Evolutionary conservation across 2,113 vertebrate species (phyloP).

Genomic region (Pelobates fuscus): DNA sequence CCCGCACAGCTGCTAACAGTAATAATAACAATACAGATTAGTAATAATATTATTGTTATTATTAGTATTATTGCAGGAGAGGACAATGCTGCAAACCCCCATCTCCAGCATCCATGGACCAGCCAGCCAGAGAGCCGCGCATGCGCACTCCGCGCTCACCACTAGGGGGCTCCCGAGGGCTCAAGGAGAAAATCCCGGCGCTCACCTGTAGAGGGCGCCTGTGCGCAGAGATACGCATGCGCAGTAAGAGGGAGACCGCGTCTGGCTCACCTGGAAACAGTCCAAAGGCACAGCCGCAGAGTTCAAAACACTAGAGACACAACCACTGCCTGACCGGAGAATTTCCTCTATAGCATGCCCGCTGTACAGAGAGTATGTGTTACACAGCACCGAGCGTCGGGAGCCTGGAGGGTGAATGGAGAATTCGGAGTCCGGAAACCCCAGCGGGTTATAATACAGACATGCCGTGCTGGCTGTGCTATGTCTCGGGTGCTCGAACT

Average conservation of each 20-base stretch:
- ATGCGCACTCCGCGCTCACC: neutral
- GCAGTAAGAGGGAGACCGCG: neutral
- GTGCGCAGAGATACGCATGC: neutral
- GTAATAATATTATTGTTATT: too few relatives aligned
- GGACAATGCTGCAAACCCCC: slow-evolving; percentile 20
- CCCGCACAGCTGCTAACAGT: neutral
- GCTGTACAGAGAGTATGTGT: too few relatives aligned
- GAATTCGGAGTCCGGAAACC: too few relatives aligned
- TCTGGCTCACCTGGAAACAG: neutral
- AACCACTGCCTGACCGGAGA: too few relatives aligned
- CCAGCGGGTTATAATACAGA: too few relatives aligned
- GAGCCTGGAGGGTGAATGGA: too few relatives aligned
- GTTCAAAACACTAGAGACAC: neutral
- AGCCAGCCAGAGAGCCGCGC: neutral
- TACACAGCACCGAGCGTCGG: too few relatives aligned
- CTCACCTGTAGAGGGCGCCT: slow-evolving; percentile 19
- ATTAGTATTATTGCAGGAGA: neutral
- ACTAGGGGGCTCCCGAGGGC: slow-evolving; percentile 7
- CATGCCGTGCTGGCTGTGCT: too few relatives aligned
- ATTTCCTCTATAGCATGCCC: too few relatives aligned
- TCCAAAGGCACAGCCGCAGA: neutral
- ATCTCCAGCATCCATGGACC: slow-evolving; percentile 38
- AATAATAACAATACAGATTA: too few relatives aligned
- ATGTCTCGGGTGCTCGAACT: too few relatives aligned
- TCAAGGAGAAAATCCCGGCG: neutral